Percentiles rank a stretch among this genome's conserved stretches.
These are phyloP conservation scores for Volucella bombylans DNA, from an alignment of 2,888 invertebrate species.

Conservation along the genomic window DNA sequence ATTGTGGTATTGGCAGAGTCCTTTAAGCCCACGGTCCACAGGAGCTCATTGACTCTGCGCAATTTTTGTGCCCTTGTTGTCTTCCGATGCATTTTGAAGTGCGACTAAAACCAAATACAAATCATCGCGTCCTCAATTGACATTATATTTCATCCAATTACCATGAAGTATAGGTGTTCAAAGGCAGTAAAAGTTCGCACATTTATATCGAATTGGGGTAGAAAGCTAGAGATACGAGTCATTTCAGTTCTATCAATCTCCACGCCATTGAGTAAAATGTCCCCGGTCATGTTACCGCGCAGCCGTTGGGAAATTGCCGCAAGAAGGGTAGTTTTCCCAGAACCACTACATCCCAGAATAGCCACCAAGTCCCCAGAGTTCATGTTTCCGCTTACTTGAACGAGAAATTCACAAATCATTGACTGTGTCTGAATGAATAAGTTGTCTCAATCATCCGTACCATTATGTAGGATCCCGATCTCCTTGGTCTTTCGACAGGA, in stretches of 20 bases:
- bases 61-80: constrained; percentile 81
- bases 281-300: constrained; percentile 87
- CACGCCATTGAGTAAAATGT: constrained; percentile 88
- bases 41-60: constrained; percentile 79
- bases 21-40: constrained; percentile 87
- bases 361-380: constrained; percentile 88
- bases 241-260: constrained; percentile 86
- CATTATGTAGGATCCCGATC: constrained; percentile 78
- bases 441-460: constrained; percentile 73
- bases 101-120: constrained; percentile 84
- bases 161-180: constrained; percentile 94
- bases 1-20: constrained; percentile 88
- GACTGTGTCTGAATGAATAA: constrained; percentile 17
- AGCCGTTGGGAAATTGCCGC: constrained; percentile 89
- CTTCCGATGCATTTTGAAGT: constrained; percentile 88
- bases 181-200: constrained; percentile 89
- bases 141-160: constrained; percentile 80
- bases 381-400: constrained; percentile 87
- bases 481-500: constrained; percentile 78
- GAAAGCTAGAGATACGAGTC: constrained; percentile 90
- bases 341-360: constrained; percentile 90
- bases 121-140: not conserved
- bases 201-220: constrained; percentile 93
- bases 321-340: constrained; percentile 89
- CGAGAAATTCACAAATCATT: constrained; percentile 26